Percentiles rank a stretch among this genome's conserved stretches.
Conservation (phyloP, 2,113 vertebrate species). For the Coptodon bakossiorum region DNA sequence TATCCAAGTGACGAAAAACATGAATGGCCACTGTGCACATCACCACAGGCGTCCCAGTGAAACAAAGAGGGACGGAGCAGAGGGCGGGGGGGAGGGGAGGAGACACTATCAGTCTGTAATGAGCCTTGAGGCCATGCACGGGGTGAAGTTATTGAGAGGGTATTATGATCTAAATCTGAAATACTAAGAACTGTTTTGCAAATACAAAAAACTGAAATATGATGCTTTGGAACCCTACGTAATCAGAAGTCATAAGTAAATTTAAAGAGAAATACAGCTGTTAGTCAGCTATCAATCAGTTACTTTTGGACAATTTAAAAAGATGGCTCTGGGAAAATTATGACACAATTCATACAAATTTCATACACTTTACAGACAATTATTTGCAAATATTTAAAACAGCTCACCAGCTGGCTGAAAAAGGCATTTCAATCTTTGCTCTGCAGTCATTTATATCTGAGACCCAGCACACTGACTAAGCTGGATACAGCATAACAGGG, state of each 20-base stretch:
- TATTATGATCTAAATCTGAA: neutral
- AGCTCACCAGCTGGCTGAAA: neutral
- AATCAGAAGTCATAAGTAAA: neutral
- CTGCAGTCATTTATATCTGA: neutral
- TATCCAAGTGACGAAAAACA: slow-evolving; percentile 28
- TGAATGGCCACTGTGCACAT: slow-evolving; percentile 37
- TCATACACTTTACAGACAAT: neutral
- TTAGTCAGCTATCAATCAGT: neutral
- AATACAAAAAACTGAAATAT: neutral
- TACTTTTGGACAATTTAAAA: neutral
- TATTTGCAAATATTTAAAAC: neutral
- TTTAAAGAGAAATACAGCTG: neutral
- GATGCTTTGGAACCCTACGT: neutral
- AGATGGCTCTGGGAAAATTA: neutral
- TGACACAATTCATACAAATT: neutral
- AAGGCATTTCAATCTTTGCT: neutral
- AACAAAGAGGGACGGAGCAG: slow-evolving; percentile 27
- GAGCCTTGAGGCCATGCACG: neutral
- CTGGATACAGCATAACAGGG: neutral
- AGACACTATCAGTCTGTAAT: slow-evolving; percentile 10
- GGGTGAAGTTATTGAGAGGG: neutral
- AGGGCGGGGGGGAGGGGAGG: neutral
- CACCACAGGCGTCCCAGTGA: slow-evolving; percentile 25
- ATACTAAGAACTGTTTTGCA: neutral
- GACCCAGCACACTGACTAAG: neutral